Evolutionary conservation across 2,888 invertebrate species (phyloP).

Genomic region (Noctuana brunneofusca): DNA sequence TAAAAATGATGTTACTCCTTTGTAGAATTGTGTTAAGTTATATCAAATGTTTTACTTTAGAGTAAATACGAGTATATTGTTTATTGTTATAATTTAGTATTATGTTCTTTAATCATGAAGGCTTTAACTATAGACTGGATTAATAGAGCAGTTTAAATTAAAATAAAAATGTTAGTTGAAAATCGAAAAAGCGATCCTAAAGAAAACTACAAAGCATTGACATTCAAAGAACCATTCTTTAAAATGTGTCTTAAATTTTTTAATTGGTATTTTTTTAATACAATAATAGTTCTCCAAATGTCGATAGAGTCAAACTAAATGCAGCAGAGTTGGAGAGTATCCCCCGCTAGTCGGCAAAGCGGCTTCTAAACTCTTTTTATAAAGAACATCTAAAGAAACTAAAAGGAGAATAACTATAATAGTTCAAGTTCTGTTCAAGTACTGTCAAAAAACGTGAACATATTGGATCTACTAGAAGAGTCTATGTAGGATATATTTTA

Average conservation of each 20-base stretch:
- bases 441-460: conserved; percentile 23
- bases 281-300: conserved; percentile 45
- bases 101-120: conserved; percentile 25
- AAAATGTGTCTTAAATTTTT: background rate
- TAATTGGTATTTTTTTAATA: background rate
- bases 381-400: conserved; percentile 49
- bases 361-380: conserved; percentile 49
- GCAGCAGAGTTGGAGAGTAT: conserved; percentile 57
- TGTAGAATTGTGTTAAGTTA: conserved; percentile 1
- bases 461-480: conserved; percentile 29
- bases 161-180: conserved; percentile 51
- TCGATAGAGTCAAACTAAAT: conserved; percentile 39
- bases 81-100: conserved; percentile 27
- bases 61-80: conserved; percentile 25
- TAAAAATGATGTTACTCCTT: too few relatives aligned
- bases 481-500: conserved; percentile 17
- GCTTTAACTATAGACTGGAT: conserved; percentile 9
- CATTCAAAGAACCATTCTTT: conserved; percentile 48
- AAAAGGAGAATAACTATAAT: conserved; percentile 40
- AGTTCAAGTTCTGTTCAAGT: conserved; percentile 18
- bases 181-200: conserved; percentile 64
- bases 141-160: conserved; percentile 11
- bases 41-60: conserved; percentile 10
- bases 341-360: conserved; percentile 74
- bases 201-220: conserved; percentile 62